Percentiles rank a stretch among this genome's conserved stretches.
Conservation (phyloP, 2,888 invertebrate genomes). For the Pardosa pseudoannulata region DNA sequence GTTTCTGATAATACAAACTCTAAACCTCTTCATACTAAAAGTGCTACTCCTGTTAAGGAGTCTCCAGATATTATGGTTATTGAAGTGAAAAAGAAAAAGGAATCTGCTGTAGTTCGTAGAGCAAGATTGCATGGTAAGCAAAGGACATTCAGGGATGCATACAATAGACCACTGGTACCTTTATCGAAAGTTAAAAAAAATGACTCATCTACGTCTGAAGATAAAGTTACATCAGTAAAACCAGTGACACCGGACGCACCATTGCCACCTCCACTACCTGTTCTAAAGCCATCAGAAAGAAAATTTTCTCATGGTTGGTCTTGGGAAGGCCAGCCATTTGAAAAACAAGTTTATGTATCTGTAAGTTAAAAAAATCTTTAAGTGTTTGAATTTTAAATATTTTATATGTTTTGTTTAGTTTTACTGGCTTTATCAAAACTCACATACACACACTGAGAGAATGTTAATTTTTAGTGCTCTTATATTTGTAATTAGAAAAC, state of each 20-base stretch:
- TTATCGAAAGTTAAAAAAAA: conserved; percentile 44
- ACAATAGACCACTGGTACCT: conserved; percentile 58
- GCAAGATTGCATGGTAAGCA: conserved; percentile 64
- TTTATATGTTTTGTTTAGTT: too few species aligned
- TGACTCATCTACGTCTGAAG: conserved; percentile 23
- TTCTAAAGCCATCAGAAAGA: conserved; percentile 57
- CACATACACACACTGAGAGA: too few species aligned
- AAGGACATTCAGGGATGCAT: conserved; percentile 63
- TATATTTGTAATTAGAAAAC: too few species aligned
- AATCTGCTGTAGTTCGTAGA: conserved; percentile 60
- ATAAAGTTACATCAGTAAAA: not conserved
- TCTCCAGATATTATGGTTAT: conserved; percentile 38
- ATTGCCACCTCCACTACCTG: conserved; percentile 45
- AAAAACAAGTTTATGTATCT: conserved; percentile 90
- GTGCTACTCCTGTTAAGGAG: not conserved
- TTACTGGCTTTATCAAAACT: too few species aligned
- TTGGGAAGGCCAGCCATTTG: conserved; percentile 90
- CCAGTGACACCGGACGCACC: conserved; percentile 37
- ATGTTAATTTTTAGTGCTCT: too few species aligned
- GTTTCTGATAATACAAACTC: not conserved
- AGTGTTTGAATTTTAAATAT: too few species aligned
- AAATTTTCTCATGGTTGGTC: conserved; percentile 93
- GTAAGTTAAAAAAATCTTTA: conserved; percentile 83
- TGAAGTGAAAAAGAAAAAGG: conserved; percentile 59
- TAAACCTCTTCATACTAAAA: not conserved